Evolutionary conservation across 2,797 vertebrate species (phyloP).

Genomic region (Fratercula arctica): DNA sequence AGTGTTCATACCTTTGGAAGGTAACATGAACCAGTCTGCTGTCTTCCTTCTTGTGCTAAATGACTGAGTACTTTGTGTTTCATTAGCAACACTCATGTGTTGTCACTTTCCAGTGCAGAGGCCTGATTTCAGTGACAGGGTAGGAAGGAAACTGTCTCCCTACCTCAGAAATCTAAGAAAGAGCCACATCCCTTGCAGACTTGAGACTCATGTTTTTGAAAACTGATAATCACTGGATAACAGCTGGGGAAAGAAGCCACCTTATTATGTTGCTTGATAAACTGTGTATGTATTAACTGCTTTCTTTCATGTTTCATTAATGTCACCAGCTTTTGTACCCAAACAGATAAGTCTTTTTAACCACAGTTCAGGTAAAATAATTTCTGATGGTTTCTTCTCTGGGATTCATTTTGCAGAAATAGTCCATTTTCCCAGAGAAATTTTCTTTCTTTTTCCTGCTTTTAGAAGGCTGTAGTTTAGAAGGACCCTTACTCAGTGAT

Average conservation of each 20-base stretch:
- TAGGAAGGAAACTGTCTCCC: not conserved
- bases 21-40: not conserved
- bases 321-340: not conserved
- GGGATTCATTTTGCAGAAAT: not conserved
- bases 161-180: not conserved
- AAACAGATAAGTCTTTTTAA: not conserved
- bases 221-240: not conserved
- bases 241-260: not conserved
- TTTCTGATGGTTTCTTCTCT: not conserved
- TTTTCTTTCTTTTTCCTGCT: not conserved
- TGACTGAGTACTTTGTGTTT: not conserved
- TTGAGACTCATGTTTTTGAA: not conserved
- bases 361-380: not conserved
- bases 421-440: not conserved
- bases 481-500: not conserved
- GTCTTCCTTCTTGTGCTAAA: not conserved
- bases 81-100: not conserved
- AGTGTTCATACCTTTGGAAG: not conserved
- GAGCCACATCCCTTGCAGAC: not conserved
- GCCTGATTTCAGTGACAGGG: not conserved
- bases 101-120: not conserved
- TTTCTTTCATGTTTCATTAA: not conserved
- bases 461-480: not conserved
- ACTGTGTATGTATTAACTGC: not conserved
- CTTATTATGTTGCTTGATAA: not conserved